Evolutionary conservation across 2,113 vertebrate genomes (phyloP), one percentile per base, ranked within the genome.

Genomic region (Alaudala cheleensis): DNA sequence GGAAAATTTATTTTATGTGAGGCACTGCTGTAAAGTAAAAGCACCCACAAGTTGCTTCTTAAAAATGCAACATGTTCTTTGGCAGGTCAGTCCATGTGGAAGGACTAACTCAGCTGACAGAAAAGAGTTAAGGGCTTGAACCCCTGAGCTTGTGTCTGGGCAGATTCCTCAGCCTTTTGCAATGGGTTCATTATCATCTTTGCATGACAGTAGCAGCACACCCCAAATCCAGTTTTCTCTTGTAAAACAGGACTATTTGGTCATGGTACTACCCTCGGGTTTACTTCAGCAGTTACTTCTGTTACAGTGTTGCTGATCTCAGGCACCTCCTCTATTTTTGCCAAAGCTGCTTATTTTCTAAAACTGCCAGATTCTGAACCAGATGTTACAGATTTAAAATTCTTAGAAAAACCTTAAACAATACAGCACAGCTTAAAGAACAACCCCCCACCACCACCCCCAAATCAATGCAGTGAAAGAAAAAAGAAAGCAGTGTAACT

Each of bases 181-280:
- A 40, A 34, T 5, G 21, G 12, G 37, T 9, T 23, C 24, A 42
- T 22, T 5, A 33, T 21, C 47, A 65, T 9, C 31, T 26, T 29
- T 69, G 45, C 66, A 88, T 2, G 12, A 74, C 15, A 69, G 33
- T 2, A 65, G 31, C 29, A 70, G 10, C n/a, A 61, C 3, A 33
- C 3, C 37, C 45, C 6, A 83, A 61, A 45, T 5, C 4, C 31
- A 28, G 3, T 9, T 87, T 56, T 29, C 2, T 66, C 51, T 90
- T 87, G 42, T 53, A 5, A 34, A 34, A 60, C 1, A 54, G 64
- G 10, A 86, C 40, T 18, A 24, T 0, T 0, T 23, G 23, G 31
- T n/a, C 31, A 25, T 4, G 24, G 50, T 50, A 45, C 37, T 54
- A 33, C 10, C n/a, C 40, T 37, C 9, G 9, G n/a, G 17, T 37